Evolutionary conservation across 2,113 vertebrate genomes (phyloP).

Genomic region (Ivindomyrus marchei): DNA sequence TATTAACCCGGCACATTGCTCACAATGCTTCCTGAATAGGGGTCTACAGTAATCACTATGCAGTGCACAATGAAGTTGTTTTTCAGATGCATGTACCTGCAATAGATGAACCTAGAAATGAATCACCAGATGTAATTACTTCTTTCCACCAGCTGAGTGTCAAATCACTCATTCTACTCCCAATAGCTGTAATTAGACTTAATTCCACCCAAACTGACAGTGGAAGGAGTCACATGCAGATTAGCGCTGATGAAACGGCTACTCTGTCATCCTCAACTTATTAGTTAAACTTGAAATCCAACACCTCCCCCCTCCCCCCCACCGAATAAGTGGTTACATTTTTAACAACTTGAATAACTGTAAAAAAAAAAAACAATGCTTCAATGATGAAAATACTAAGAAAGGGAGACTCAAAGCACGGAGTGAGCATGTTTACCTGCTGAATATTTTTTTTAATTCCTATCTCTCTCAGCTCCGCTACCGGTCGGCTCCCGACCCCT

Average conservation of each 20-base stretch:
- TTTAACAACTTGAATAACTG: not conserved
- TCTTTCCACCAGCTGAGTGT: not conserved
- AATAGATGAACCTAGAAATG: not conserved
- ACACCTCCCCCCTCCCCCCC: not conserved
- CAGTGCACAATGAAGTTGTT: not conserved
- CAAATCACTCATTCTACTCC: not conserved
- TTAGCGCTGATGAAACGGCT: not conserved
- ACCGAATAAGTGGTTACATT: not conserved
- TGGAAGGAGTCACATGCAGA: not conserved
- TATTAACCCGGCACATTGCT: not conserved
- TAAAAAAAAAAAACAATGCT: not conserved
- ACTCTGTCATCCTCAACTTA: not conserved
- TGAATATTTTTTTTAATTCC: not conserved
- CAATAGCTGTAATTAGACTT: not conserved
- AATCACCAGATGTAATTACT: not conserved
- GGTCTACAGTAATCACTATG: not conserved
- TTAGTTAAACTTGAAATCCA: not conserved
- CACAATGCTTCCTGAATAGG: not conserved
- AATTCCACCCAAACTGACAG: not conserved
- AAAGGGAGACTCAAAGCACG: not conserved
- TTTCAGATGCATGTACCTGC: not conserved
- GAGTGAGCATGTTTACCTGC: not conserved
- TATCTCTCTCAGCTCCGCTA: not conserved
- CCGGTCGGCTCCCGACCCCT: not conserved
- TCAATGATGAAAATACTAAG: not conserved